These are phyloP conservation scores for Andricus quercusramuli DNA, from an alignment of 2,888 invertebrate genomes.

Conservation along the genomic window DNA sequence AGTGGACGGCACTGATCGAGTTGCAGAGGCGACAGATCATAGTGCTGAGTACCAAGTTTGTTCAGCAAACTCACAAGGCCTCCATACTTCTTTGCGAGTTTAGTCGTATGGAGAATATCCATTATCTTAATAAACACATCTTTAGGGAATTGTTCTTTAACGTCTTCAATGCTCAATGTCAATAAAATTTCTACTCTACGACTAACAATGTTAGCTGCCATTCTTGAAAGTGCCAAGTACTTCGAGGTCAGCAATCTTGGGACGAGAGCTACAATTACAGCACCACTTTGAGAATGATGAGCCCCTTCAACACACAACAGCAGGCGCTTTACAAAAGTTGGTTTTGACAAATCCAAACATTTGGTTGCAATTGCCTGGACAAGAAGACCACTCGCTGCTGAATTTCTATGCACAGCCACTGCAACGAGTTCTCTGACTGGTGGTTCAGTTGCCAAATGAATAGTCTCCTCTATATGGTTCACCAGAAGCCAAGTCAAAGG, in stretches of 20 bases:
- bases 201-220: slow-evolving; percentile 87
- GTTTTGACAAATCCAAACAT: slow-evolving; percentile 81
- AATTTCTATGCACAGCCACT: slow-evolving; percentile 82
- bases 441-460: slow-evolving; percentile 83
- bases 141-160: slow-evolving; percentile 83
- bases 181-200: slow-evolving; percentile 85
- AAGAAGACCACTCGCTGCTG: slow-evolving; percentile 85
- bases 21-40: slow-evolving; percentile 83
- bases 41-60: slow-evolving; percentile 82
- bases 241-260: slow-evolving; percentile 85
- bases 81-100: slow-evolving; percentile 82
- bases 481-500: slow-evolving; percentile 89
- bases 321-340: slow-evolving; percentile 85
- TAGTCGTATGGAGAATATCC: slow-evolving; percentile 81
- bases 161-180: slow-evolving; percentile 82
- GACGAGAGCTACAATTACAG: slow-evolving; percentile 83
- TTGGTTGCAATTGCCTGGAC: slow-evolving; percentile 86
- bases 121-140: slow-evolving; percentile 86
- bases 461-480: slow-evolving; percentile 85
- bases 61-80: slow-evolving; percentile 82
- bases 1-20: slow-evolving; percentile 82
- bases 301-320: slow-evolving; percentile 86
- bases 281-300: slow-evolving; percentile 86
- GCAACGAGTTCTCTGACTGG: slow-evolving; percentile 83
- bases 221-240: slow-evolving; percentile 84